A percentile compares a stretch with the other conserved stretches of the same genome.
These are phyloP conservation scores for Hybognathus amarus DNA, from an alignment of 2,797 vertebrate genomes.

Conservation along the genomic window DNA sequence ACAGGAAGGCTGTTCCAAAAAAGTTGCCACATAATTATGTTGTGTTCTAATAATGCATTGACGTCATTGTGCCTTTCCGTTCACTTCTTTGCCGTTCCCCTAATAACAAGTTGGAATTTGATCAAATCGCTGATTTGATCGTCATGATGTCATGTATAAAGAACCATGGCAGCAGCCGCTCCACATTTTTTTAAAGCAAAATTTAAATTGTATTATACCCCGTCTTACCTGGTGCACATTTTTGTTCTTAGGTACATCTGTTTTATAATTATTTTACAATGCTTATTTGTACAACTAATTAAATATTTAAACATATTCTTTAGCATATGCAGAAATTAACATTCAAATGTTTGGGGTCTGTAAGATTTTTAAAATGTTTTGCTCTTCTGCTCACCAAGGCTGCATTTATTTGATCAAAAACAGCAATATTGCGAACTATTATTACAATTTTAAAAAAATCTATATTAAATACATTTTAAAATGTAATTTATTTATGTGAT, in stretches of 20 bases:
- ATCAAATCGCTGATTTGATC: neutral
- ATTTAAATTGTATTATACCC: neutral
- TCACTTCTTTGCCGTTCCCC: neutral
- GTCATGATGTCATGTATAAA: neutral
- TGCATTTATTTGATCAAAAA: neutral
- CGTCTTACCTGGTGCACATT: neutral
- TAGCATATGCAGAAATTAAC: neutral
- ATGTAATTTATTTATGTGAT: no score
- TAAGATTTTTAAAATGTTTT: neutral
- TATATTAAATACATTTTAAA: neutral
- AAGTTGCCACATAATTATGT: neutral
- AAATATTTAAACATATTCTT: neutral
- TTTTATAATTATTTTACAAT: neutral
- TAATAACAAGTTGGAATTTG: neutral
- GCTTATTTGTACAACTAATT: neutral
- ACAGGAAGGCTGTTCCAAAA: conserved; percentile 1
- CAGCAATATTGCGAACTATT: neutral
- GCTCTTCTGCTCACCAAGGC: neutral
- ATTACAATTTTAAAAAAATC: neutral
- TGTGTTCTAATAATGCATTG: neutral
- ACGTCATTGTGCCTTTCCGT: neutral
- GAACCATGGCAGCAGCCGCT: neutral
- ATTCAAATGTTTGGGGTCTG: neutral
- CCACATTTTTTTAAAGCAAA: neutral
- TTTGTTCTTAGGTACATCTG: neutral